Evolutionary conservation across 23 tunicate genomes (phyloP).

Genomic region (Trididemnum miniatum): DNA sequence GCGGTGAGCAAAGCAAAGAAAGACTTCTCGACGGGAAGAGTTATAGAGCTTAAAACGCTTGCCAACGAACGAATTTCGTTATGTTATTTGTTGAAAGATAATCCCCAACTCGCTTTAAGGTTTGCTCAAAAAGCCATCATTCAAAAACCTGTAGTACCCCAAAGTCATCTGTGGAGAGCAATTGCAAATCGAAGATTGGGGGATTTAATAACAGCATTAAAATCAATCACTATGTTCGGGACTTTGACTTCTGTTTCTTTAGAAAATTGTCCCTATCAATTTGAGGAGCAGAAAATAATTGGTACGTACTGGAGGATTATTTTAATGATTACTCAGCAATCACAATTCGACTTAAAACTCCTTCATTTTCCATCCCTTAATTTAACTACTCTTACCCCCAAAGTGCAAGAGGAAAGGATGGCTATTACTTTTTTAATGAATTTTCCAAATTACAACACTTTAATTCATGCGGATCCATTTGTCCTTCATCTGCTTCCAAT

Average conservation of each 20-base stretch:
- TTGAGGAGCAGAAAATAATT: conserved; percentile 13
- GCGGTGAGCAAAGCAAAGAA: conserved; percentile 13
- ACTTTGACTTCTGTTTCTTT: conserved; percentile 3
- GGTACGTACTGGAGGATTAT: conserved; percentile 23
- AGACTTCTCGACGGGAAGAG: conserved; percentile 22
- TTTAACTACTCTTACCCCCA: not conserved
- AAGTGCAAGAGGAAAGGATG: conserved; percentile 41
- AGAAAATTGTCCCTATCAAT: conserved; percentile 15
- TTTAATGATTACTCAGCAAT: not conserved
- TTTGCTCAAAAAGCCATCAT: conserved; percentile 25
- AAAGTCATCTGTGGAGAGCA: conserved; percentile 40
- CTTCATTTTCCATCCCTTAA: conserved; percentile 16
- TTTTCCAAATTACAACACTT: conserved; percentile 8
- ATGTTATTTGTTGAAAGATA: conserved; percentile 16
- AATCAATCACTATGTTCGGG: conserved; percentile 25
- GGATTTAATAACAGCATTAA: not conserved
- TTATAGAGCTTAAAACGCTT: conserved; percentile 19
- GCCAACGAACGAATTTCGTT: conserved; percentile 17
- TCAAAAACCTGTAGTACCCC: conserved; percentile 20
- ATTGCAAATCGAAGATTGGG: conserved; percentile 28
- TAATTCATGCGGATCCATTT: conserved; percentile 33
- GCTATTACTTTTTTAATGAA: conserved; percentile 14
- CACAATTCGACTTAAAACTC: not conserved
- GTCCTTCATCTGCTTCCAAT: conserved; percentile 10
- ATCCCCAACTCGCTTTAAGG: conserved; percentile 2